These are phyloP conservation scores for Neofelis nebulosa DNA, from an alignment of 2,113 vertebrate genomes.

Conservation along the genomic window DNA sequence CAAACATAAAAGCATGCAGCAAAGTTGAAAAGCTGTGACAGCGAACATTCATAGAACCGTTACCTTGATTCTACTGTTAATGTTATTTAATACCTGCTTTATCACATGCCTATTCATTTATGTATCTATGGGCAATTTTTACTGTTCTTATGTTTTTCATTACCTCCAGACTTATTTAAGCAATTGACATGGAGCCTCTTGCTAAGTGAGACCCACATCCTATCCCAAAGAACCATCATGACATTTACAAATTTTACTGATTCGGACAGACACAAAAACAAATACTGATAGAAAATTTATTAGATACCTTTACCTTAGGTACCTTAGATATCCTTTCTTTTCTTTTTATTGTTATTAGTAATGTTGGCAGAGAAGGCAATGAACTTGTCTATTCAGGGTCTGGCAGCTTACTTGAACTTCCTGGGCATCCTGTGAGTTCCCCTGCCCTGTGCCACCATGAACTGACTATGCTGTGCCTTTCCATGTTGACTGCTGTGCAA, in stretches of 20 bases:
- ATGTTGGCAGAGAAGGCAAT: neutral
- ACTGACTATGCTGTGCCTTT: neutral
- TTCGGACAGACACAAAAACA: neutral
- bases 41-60: neutral
- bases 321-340: neutral
- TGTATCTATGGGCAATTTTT: neutral
- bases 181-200: neutral
- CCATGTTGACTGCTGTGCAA: neutral
- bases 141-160: neutral
- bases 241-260: neutral
- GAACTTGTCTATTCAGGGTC: neutral
- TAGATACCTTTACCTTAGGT: neutral
- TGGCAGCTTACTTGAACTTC: neutral
- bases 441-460: neutral
- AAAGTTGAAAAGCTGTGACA: neutral
- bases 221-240: neutral
- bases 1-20: neutral
- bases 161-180: neutral
- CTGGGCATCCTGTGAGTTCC: neutral
- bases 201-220: neutral
- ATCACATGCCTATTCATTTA: neutral
- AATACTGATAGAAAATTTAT: neutral
- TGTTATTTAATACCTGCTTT: neutral
- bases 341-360: neutral
- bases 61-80: neutral